Conservation (phyloP, 2,888 invertebrate species). For the Xestoiulus laeticollis region DNA sequence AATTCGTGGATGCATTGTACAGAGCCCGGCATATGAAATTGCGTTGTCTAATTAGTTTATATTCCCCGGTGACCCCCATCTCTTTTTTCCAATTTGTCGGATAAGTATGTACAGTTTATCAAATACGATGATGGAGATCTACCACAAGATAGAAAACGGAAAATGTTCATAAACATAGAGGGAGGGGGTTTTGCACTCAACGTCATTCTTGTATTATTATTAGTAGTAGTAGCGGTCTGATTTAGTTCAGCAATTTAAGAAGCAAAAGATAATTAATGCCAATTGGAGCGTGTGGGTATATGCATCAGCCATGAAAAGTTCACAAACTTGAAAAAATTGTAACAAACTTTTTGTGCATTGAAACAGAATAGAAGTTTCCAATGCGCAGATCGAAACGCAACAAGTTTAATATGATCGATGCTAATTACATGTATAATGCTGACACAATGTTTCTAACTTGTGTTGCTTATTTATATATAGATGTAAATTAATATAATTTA, state of each 20-base stretch:
- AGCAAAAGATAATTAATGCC: slow-evolving; percentile 41
- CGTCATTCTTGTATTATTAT: slow-evolving; percentile 13
- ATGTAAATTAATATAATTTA: too few species aligned
- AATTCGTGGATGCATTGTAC: slow-evolving; percentile 35
- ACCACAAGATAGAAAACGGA: slow-evolving; percentile 30
- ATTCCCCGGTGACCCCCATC: slow-evolving; percentile 46
- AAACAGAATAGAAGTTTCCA: background rate
- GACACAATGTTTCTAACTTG: too few species aligned
- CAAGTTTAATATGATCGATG: too few species aligned
- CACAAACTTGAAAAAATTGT: background rate
- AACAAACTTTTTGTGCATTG: background rate
- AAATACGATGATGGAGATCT: slow-evolving; percentile 46
- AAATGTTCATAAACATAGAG: slow-evolving; percentile 37
- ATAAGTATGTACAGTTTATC: slow-evolving; percentile 47
- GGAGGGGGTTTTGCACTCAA: background rate
- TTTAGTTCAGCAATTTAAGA: slow-evolving; percentile 16
- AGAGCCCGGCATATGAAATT: slow-evolving; percentile 45
- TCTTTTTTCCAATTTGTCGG: slow-evolving; percentile 50
- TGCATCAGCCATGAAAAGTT: background rate
- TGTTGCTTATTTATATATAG: too few species aligned
- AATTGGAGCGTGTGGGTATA: background rate
- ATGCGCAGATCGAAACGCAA: too few species aligned
- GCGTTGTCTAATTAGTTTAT: slow-evolving; percentile 52
- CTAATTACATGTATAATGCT: too few species aligned
- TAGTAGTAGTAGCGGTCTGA: background rate